Evolutionary conservation across 2,113 vertebrate genomes (phyloP).

Genomic region (Cisticola juncidis): DNA sequence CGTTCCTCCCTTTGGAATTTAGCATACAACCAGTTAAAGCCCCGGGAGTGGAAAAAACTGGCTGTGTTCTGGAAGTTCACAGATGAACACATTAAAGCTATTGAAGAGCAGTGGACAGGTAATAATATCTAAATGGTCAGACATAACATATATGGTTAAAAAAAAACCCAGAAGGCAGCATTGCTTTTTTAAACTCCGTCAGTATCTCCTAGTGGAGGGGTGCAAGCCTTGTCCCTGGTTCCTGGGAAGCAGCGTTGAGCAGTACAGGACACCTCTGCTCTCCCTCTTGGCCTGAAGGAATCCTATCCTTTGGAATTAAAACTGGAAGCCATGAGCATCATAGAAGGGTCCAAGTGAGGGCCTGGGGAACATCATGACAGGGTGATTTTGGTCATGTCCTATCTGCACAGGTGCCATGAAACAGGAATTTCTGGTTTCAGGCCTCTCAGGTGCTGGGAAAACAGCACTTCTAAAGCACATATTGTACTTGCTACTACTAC

Average conservation of each 20-base stretch:
- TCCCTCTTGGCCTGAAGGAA: background rate
- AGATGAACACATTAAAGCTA: constrained; percentile 81
- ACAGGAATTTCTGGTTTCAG: background rate
- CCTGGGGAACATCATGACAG: background rate
- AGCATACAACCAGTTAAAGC: constrained; percentile 81
- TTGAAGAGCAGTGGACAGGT: constrained; percentile 91
- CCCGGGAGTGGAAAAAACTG: constrained; percentile 84
- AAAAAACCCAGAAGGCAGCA: background rate
- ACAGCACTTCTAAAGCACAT: background rate
- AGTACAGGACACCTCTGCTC: background rate
- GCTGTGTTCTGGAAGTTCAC: constrained; percentile 84
- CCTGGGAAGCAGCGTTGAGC: background rate
- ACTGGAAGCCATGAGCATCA: background rate
- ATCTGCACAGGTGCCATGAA: background rate
- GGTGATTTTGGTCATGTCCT: background rate
- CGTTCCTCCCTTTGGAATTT: constrained; percentile 81
- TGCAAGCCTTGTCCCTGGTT: background rate
- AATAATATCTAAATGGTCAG: background rate
- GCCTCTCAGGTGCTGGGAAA: background rate
- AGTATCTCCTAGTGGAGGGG: background rate
- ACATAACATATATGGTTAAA: background rate
- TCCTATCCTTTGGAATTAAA: background rate
- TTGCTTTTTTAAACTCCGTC: background rate
- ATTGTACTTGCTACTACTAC: background rate
- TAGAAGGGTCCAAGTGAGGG: background rate